Evolutionary conservation across 2,797 vertebrate species (phyloP).

Genomic region (Cichlasoma orientale): DNA sequence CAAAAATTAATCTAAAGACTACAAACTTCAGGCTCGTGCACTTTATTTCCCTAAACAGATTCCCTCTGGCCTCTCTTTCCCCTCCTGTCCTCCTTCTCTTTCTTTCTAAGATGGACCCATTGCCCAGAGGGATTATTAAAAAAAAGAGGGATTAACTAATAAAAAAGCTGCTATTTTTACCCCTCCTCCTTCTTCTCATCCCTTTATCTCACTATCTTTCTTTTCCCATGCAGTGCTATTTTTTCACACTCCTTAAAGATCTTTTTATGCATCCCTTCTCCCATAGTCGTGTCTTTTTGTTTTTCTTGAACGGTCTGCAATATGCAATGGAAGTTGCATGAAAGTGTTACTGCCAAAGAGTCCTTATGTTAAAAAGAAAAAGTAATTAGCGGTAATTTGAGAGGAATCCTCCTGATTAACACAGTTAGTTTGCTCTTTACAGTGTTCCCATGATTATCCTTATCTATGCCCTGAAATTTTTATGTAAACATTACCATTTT

Average conservation of each 20-base stretch:
- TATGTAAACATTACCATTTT: slow-evolving; percentile 2
- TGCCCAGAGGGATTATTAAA: slow-evolving; percentile 56
- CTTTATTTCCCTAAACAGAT: slow-evolving; percentile 70
- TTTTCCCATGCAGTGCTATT: slow-evolving; percentile 55
- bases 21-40: slow-evolving; percentile 72
- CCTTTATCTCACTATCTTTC: slow-evolving; percentile 47
- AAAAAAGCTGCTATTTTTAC: slow-evolving; percentile 69
- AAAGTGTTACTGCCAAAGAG: slow-evolving; percentile 47
- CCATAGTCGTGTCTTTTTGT: slow-evolving; percentile 17
- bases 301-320: slow-evolving; percentile 46
- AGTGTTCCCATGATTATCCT: slow-evolving; percentile 11
- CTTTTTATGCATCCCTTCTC: neutral
- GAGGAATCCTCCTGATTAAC: slow-evolving; percentile 10
- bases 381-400: neutral
- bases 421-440: slow-evolving; percentile 5
- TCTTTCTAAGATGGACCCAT: slow-evolving; percentile 55
- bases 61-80: slow-evolving; percentile 35
- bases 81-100: slow-evolving; percentile 16
- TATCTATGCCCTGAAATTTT: slow-evolving; percentile 10
- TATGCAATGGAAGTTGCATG: slow-evolving; percentile 59
- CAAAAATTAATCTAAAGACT: slow-evolving; percentile 59
- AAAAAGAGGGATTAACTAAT: slow-evolving; percentile 60
- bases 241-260: slow-evolving; percentile 46
- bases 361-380: slow-evolving; percentile 27
- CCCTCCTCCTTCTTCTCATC: slow-evolving; percentile 17